A percentile compares a stretch with the other conserved stretches of the same genome.
Conservation (phyloP, 1,140 invertebrate genomes). For the Argopecten irradians region DNA sequence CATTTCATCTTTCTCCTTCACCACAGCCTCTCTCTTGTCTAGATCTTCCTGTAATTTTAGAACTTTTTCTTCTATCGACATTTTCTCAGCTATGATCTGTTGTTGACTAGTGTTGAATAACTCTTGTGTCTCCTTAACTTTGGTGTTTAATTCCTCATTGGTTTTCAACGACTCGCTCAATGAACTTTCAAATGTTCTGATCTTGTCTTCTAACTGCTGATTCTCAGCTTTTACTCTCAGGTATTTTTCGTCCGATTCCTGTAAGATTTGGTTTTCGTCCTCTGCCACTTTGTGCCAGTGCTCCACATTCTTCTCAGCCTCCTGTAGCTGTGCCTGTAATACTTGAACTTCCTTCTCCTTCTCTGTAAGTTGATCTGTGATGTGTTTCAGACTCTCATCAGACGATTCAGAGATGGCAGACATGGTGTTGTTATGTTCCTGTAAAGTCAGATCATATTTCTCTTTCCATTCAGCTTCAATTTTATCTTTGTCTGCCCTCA, state of each 20-base stretch:
- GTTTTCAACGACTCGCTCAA: conserved; percentile 53
- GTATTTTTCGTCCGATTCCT: conserved; percentile 48
- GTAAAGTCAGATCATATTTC: conserved; percentile 41
- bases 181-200: conserved; percentile 58
- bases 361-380: conserved; percentile 44
- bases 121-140: conserved; percentile 57
- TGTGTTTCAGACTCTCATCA: conserved; percentile 44
- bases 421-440: conserved; percentile 53
- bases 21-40: conserved; percentile 36
- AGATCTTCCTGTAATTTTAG: conserved; percentile 44
- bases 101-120: conserved; percentile 48
- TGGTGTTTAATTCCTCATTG: conserved; percentile 59
- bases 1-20: conserved; percentile 52
- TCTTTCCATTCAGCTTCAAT: conserved; percentile 41
- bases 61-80: conserved; percentile 51
- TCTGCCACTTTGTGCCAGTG: conserved; percentile 36
- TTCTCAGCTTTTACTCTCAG: conserved; percentile 58
- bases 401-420: conserved; percentile 50
- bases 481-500: conserved; percentile 45
- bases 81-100: conserved; percentile 56
- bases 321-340: conserved; percentile 33
- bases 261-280: conserved; percentile 29
- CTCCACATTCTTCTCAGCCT: conserved; percentile 34
- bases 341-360: conserved; percentile 52
- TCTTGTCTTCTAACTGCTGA: conserved; percentile 55